Conservation (phyloP, 2,113 vertebrate genomes). For the Eleginops maclovinus region DNA sequence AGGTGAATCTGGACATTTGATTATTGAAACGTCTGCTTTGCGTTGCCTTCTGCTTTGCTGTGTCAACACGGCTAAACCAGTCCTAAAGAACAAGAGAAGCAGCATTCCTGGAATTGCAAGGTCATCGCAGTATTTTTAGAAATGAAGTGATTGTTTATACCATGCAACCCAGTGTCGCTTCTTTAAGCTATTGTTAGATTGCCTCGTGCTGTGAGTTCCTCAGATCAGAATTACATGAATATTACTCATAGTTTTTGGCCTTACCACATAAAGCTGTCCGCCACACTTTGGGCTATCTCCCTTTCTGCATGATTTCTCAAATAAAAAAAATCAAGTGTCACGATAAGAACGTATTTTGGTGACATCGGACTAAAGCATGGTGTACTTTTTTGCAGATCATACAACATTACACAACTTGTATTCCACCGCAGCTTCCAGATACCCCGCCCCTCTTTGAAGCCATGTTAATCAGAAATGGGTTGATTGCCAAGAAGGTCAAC, state of each 20-base stretch:
- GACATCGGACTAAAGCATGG: no score
- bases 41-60: slow-evolving; percentile 4
- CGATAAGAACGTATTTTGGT: no score
- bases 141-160: neutral
- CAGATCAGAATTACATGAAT: neutral
- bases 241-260: neutral
- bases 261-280: no score
- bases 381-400: no score
- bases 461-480: no score
- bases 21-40: slow-evolving; percentile 2
- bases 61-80: slow-evolving; percentile 1
- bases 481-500: no score
- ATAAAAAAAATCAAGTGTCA: no score
- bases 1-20: neutral
- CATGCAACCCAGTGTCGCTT: neutral
- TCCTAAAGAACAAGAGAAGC: neutral
- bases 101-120: neutral
- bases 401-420: no score
- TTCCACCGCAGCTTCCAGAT: no score
- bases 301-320: no score
- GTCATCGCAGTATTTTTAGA: neutral
- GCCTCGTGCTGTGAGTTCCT: no score
- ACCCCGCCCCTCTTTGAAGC: neutral
- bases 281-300: no score
- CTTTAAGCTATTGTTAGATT: neutral